Evolutionary conservation across 2,888 invertebrate genomes (phyloP).

Genomic region (Bugula neritina): DNA sequence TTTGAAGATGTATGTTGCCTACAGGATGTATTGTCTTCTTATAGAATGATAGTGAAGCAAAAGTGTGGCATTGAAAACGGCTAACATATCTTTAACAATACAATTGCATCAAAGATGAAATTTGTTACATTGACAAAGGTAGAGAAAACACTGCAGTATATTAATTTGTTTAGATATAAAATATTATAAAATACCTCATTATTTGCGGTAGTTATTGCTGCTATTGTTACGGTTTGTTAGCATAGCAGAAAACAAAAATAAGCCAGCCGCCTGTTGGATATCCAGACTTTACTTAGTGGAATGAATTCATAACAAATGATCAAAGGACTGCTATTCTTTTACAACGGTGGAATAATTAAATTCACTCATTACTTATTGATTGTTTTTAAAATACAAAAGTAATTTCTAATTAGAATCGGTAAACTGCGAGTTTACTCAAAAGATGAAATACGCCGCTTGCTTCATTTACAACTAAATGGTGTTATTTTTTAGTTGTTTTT

Average conservation of each 20-base stretch:
- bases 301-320: background rate
- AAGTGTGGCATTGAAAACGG: too few relatives aligned
- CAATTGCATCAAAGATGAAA: too few relatives aligned
- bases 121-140: too few relatives aligned
- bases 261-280: too few relatives aligned
- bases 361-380: slow-evolving; percentile 3
- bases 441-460: too few relatives aligned
- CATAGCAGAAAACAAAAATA: too few relatives aligned
- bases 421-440: too few relatives aligned
- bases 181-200: slow-evolving; percentile 21
- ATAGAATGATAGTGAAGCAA: too few relatives aligned
- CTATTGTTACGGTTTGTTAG: background rate
- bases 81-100: too few relatives aligned
- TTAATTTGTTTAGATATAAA: slow-evolving; percentile 19
- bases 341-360: background rate
- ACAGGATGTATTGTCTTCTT: too few relatives aligned
- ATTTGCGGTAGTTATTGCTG: background rate
- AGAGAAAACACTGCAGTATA: slow-evolving; percentile 18
- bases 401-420: background rate
- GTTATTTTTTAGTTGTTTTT: background rate
- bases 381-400: background rate
- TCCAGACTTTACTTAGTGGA: too few relatives aligned
- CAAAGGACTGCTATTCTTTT: background rate
- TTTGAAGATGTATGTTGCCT: too few relatives aligned
- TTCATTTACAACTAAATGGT: background rate